Evolutionary conservation across 2,888 invertebrate genomes (phyloP).

Genomic region (Monopis laevigella): DNA sequence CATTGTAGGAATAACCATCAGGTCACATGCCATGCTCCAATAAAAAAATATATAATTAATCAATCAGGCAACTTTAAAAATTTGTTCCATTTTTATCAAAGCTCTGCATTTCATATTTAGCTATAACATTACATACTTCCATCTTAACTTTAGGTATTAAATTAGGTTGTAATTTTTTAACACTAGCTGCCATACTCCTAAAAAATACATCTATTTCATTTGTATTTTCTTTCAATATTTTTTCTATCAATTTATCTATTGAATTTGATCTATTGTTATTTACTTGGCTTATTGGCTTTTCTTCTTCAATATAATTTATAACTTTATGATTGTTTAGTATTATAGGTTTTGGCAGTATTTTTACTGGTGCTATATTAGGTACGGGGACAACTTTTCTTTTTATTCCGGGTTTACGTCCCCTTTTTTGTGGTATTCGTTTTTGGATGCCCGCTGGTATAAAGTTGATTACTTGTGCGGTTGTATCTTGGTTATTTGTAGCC

Average conservation of each 20-base stretch:
- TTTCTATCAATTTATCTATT: conserved; percentile 54
- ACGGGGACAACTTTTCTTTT: conserved; percentile 41
- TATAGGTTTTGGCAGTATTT: conserved; percentile 55
- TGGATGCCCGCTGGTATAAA: conserved; percentile 29
- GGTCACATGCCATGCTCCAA: no score
- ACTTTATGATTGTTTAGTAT: conserved; percentile 43
- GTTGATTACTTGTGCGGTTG: conserved; percentile 26
- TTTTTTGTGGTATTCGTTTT: conserved; percentile 38
- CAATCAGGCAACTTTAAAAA: conserved; percentile 19
- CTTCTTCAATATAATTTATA: conserved; percentile 39
- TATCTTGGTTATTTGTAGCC: conserved; percentile 23
- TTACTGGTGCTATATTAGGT: conserved; percentile 42
- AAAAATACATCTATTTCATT: conserved; percentile 61
- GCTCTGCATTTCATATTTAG: conserved; percentile 61
- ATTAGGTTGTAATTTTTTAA: conserved; percentile 56
- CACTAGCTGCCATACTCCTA: conserved; percentile 59
- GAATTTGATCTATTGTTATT: conserved; percentile 45
- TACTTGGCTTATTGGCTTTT: conserved; percentile 26
- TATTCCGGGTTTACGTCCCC: conserved; percentile 37
- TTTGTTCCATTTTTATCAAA: conserved; percentile 40
- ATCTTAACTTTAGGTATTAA: conserved; percentile 60
- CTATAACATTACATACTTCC: conserved; percentile 62
- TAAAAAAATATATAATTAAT: no score
- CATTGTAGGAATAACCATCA: no score
- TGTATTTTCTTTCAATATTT: conserved; percentile 51